These are phyloP conservation scores for Sarotherodon lohbergeri DNA, from an alignment of 2,113 vertebrate genomes.

Conservation along the genomic window DNA sequence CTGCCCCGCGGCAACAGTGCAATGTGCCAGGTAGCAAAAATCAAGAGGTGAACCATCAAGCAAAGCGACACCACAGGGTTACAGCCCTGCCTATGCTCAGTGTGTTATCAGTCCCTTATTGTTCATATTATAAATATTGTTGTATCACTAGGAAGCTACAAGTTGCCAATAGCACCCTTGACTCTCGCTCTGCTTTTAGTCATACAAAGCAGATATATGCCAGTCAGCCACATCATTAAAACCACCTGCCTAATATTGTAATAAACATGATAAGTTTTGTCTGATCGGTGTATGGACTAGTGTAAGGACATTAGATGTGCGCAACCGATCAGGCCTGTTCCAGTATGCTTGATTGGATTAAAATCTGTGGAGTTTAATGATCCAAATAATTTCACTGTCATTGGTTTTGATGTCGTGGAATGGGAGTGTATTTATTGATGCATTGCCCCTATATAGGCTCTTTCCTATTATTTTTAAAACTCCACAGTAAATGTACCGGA, in stretches of 20 bases:
- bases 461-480: background rate
- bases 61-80: background rate
- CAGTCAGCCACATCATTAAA: background rate
- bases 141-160: conserved; percentile 37
- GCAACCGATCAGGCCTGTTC: background rate
- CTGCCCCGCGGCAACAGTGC: background rate
- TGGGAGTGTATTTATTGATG: background rate
- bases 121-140: conserved; percentile 54
- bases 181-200: background rate
- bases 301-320: background rate
- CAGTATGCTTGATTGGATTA: background rate
- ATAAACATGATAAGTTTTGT: background rate
- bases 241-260: background rate
- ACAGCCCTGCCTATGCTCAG: background rate
- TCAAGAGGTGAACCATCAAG: background rate
- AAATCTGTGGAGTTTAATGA: background rate
- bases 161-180: background rate
- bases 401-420: background rate
- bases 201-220: background rate
- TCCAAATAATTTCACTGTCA: background rate
- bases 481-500: background rate
- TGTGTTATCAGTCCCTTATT: conserved; percentile 5
- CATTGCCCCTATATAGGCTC: background rate
- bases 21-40: background rate
- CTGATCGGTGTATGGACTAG: background rate